These are phyloP conservation scores for Trichomycterus rosablanca DNA, from an alignment of 2,113 vertebrate species.

Conservation along the genomic window DNA sequence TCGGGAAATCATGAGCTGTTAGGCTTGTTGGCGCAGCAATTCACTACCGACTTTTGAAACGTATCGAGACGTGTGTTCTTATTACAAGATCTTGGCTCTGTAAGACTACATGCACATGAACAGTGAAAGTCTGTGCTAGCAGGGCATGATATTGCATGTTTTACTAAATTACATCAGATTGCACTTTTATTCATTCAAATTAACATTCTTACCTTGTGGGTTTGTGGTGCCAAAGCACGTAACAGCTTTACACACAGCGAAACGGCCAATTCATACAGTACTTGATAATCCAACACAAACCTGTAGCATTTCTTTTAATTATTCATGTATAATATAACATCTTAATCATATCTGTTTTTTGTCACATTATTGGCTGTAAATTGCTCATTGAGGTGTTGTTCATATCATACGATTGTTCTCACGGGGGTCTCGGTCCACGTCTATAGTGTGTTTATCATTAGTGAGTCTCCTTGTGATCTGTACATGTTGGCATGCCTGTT, in stretches of 20 bases:
- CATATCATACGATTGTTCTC: constrained; percentile 1
- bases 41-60: no score
- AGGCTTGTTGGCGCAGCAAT: no score
- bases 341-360: constrained; percentile 27
- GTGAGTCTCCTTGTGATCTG: constrained; percentile 33
- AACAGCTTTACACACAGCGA: constrained; percentile 43
- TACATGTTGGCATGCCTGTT: constrained; percentile 40
- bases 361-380: constrained; percentile 36
- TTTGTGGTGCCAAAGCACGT: constrained; percentile 61
- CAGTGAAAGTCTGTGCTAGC: neutral
- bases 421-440: constrained; percentile 21
- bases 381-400: constrained; percentile 34
- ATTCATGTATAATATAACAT: constrained; percentile 29
- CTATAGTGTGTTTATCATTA: constrained; percentile 25
- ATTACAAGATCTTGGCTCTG: no score
- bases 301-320: constrained; percentile 47
- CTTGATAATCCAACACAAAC: constrained; percentile 40
- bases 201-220: no score
- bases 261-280: constrained; percentile 18
- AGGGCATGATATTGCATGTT: constrained; percentile 27
- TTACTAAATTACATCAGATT: constrained; percentile 34
- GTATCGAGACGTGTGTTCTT: no score
- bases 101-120: constrained; percentile 12
- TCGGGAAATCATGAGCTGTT: no score
- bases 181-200: constrained; percentile 41